Percentiles rank a stretch among this genome's conserved stretches.
These are phyloP conservation scores for Drosophila bunnanda DNA, from an alignment of 2,888 invertebrate genomes.

Conservation along the genomic window DNA sequence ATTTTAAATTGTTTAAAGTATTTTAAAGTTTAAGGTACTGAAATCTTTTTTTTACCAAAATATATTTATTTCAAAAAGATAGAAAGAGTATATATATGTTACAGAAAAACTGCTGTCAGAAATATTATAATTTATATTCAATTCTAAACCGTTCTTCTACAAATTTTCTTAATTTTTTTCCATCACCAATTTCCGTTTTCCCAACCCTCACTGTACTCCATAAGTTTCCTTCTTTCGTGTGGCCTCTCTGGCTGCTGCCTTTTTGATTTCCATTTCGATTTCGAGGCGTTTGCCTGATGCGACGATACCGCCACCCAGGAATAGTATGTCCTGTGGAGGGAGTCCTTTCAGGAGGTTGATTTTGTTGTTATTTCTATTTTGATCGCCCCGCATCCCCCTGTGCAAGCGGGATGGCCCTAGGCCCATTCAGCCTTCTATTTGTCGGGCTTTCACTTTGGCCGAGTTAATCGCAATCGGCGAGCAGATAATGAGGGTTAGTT, in stretches of 20 bases:
- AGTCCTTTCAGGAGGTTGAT: conserved; percentile 44
- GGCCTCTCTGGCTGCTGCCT: conserved; percentile 67
- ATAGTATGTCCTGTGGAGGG: conserved; percentile 17
- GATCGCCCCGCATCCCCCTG: conserved; percentile 35
- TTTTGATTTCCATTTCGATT: conserved; percentile 84
- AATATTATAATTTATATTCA: background rate
- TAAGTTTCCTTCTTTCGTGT: conserved; percentile 13
- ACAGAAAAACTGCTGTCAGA: too few relatives aligned
- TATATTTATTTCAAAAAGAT: too few relatives aligned
- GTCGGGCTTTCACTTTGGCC: conserved; percentile 71
- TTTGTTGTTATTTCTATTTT: conserved; percentile 63
- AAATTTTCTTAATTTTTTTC: background rate
- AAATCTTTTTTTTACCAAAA: too few relatives aligned
- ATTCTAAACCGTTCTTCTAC: background rate
- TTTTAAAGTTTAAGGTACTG: too few relatives aligned
- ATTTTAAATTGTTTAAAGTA: too few relatives aligned
- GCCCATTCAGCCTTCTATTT: conserved; percentile 51
- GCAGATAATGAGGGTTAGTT: conserved; percentile 69
- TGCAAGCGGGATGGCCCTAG: background rate
- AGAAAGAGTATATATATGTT: too few relatives aligned
- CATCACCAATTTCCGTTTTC: background rate
- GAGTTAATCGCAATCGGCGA: conserved; percentile 76
- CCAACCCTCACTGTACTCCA: conserved; percentile 2
- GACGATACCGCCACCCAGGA: conserved; percentile 82
- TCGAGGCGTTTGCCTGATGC: conserved; percentile 83